These are phyloP conservation scores for Trypoxylus dichotomus DNA, from an alignment of 1,140 invertebrate species.

Conservation along the genomic window DNA sequence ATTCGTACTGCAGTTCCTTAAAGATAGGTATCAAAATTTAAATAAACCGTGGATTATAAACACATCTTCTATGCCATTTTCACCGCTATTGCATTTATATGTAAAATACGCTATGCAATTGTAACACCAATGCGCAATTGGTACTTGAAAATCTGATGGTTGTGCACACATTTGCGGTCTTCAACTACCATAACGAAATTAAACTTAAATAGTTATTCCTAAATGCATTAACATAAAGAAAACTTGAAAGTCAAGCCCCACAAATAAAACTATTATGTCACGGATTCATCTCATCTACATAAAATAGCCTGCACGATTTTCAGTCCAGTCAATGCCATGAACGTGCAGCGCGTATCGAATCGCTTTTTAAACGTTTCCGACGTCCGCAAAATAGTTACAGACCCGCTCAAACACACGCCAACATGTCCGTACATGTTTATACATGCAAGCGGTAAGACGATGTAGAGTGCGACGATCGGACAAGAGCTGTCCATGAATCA, in stretches of 20 bases:
- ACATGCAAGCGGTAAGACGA: background rate
- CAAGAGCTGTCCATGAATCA: background rate
- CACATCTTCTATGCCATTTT: too few relatives aligned
- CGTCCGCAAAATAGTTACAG: background rate
- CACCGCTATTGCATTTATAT: too few relatives aligned
- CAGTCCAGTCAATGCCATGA: background rate
- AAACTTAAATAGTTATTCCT: background rate
- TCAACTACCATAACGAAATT: background rate
- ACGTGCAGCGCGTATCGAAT: slow-evolving; percentile 6
- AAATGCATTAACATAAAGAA: background rate
- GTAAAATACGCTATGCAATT: background rate
- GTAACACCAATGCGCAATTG: background rate
- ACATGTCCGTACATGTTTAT: background rate
- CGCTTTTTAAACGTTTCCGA: background rate
- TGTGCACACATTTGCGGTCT: background rate
- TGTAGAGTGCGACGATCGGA: background rate
- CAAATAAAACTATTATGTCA: slow-evolving; percentile 1
- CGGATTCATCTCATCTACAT: slow-evolving; percentile 15
- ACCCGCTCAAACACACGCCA: background rate
- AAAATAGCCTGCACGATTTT: slow-evolving; percentile 14
- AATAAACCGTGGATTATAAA: too few relatives aligned
- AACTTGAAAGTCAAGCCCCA: background rate
- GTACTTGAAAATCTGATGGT: background rate
- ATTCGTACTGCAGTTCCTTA: too few relatives aligned
- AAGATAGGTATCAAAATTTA: too few relatives aligned